Evolutionary conservation across 1,140 invertebrate species (phyloP), one percentile per base, ranked within the genome.

Genomic region (Pseudomyrmex gracilis): DNA sequence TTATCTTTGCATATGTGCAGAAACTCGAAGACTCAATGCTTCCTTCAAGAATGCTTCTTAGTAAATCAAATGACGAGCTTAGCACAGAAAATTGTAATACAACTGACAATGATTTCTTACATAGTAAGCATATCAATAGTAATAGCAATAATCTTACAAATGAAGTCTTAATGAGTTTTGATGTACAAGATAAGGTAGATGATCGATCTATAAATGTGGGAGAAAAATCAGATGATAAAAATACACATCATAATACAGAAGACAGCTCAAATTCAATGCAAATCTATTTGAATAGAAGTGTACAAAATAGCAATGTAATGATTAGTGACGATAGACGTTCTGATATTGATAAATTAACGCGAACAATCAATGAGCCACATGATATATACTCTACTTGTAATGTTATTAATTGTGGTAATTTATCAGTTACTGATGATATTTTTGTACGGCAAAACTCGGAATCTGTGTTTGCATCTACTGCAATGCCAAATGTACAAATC

Each of bases 31-130:
- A 92, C 17, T 89, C 90, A 8, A 68, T 88, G 24, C 87, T 92
- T 13, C 82, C 91, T 43, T 85, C 91, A 24, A 94, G 92, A 85
- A 76, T 85, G 34, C 82, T 90, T 24, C 91, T 92, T 53, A 94
- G 93, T 63, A 94, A 94, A 83, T 94, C 94, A 0, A 93, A 94
- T 2, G 93, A 94, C 45, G 93, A 94, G 66, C 83, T 94, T 22
- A 93, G 91, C 60, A 82, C 87, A 24, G 93, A 94, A 45, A 91
- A 87, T 45, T 92, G 87, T 66, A 85, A 90, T 71, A 83, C 87
- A 7, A 91, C 90, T 22, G 89, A 86, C 34, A 85, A 91, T 0
- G 93, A 92, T 84, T 78, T 94, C n/a, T 47, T 93, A 17, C 89
- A 87, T 45, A 83, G 89, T 5, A 94, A 94, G 67, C 90, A 90